Percentiles rank a stretch among this genome's conserved stretches.
These are phyloP conservation scores for Thalassarche chlororhynchos DNA, from an alignment of 2,113 vertebrate genomes.

Conservation along the genomic window DNA sequence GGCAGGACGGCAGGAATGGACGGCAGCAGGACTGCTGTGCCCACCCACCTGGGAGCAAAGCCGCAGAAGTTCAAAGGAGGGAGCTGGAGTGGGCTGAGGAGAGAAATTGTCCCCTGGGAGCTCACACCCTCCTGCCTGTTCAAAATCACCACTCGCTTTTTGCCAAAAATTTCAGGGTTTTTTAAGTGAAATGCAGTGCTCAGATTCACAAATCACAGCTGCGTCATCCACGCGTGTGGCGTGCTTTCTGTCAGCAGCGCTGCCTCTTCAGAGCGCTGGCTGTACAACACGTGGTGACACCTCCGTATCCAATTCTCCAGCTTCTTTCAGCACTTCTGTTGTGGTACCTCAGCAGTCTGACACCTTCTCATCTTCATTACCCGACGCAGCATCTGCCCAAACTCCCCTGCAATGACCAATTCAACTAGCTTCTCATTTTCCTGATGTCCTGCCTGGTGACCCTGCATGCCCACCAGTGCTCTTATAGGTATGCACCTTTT, in stretches of 20 bases:
- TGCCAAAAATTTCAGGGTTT: neutral
- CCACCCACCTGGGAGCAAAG: neutral
- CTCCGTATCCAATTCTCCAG: neutral
- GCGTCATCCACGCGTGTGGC: fast-evolving
- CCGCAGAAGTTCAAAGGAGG: neutral
- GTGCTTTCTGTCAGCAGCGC: neutral
- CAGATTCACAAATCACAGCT: neutral
- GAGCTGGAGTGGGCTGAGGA: neutral
- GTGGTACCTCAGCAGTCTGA: neutral
- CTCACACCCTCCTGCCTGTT: neutral
- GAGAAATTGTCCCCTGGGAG: neutral
- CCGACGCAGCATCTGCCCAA: neutral
- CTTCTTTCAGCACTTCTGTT: neutral
- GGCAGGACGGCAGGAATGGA: neutral
- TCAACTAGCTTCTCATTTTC: neutral
- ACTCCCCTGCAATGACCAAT: neutral
- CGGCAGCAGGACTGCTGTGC: neutral
- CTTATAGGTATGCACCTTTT: neutral
- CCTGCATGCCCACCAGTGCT: neutral
- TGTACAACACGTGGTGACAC: neutral
- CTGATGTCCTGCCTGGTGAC: neutral
- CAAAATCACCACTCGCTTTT: neutral
- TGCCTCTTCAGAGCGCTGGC: neutral
- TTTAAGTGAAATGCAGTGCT: neutral
- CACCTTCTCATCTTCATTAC: neutral